Evolutionary conservation across 2,888 invertebrate species (phyloP), one percentile per base, ranked within the genome.

Genomic region (Laothoe populi): DNA sequence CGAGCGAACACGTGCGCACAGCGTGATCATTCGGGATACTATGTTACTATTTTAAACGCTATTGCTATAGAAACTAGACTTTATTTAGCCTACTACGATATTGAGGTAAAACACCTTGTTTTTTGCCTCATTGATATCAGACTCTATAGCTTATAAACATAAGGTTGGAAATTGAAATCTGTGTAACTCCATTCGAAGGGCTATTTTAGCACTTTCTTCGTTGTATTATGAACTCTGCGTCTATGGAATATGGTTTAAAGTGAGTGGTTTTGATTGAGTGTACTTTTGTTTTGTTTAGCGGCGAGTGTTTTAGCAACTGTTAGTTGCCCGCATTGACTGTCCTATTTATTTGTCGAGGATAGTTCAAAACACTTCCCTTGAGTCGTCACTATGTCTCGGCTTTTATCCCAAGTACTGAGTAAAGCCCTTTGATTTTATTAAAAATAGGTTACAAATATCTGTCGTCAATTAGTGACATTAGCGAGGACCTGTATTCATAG

Each of bases 1-100:
- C 79, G 75, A 73, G 42, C 19, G 65, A 66, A 75, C 80, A 81
- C 90, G 89, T 88, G 88, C 83, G 70, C 73, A 21, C 66, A 75
- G 84, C 90, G 86, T 90, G 90, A 88, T 90, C 67, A 13, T 59
- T 38, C 53, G 63, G 38, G 59, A 63, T 46, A 58, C 67, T 64
- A 63, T 62, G 66, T 64, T 62, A 13, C 13, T 35, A 72, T 62
- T 66, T 53, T 65, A 70, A 71, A 75, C 71, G 71, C 70, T 77
- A 66, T 64, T 0, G 0, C 24, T 7, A 31, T n/a, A n/a, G 23
- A 0, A 1, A 61, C 19, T 53, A 53, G 53, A 35, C 13, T 19
- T 10, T 4, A 11, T 53, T 19, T 31, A 31, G 53, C 1, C 19
- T 19, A 19, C 11, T 35, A 19, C 35, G 10, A 1, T 35, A 53